Evolutionary conservation across 2,113 vertebrate genomes (phyloP).

Genomic region (Misgurnus mizolepis): DNA sequence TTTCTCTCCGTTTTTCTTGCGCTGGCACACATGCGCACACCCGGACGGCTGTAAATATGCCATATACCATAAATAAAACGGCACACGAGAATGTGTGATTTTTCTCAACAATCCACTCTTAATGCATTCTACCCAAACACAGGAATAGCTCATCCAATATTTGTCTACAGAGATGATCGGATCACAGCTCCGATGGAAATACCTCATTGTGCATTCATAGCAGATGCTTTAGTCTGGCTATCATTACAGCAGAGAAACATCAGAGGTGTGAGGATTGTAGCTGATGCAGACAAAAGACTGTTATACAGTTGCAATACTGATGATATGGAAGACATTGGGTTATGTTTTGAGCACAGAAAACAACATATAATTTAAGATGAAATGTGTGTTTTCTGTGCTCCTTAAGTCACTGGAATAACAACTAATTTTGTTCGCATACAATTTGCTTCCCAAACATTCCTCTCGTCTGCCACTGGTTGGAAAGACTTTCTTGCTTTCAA

Average conservation of each 20-base stretch:
- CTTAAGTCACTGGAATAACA: too few relatives aligned
- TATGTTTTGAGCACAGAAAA: too few relatives aligned
- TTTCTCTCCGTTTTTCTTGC: background rate
- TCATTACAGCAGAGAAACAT: constrained; percentile 39
- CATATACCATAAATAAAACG: background rate
- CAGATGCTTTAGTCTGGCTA: constrained; percentile 31
- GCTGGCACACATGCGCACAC: background rate
- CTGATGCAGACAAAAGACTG: too few relatives aligned
- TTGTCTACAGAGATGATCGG: background rate
- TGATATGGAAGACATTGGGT: too few relatives aligned
- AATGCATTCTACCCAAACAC: background rate
- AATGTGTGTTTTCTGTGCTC: too few relatives aligned
- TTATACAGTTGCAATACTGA: too few relatives aligned
- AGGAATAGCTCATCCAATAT: background rate
- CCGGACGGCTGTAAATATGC: background rate
- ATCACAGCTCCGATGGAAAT: constrained; percentile 10
- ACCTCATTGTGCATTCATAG: constrained; percentile 20
- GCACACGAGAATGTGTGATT: background rate
- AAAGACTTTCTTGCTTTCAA: too few relatives aligned
- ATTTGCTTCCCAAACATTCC: too few relatives aligned
- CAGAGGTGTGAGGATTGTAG: constrained; percentile 34
- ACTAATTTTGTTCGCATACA: too few relatives aligned
- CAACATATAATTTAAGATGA: too few relatives aligned
- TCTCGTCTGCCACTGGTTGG: too few relatives aligned
- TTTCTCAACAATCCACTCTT: background rate